A percentile compares a stretch with the other conserved stretches of the same genome.
phyloP scores from a whole-genome alignment of 2,797 vertebrate genomes.

The Takifugu ocellatus region DNA sequence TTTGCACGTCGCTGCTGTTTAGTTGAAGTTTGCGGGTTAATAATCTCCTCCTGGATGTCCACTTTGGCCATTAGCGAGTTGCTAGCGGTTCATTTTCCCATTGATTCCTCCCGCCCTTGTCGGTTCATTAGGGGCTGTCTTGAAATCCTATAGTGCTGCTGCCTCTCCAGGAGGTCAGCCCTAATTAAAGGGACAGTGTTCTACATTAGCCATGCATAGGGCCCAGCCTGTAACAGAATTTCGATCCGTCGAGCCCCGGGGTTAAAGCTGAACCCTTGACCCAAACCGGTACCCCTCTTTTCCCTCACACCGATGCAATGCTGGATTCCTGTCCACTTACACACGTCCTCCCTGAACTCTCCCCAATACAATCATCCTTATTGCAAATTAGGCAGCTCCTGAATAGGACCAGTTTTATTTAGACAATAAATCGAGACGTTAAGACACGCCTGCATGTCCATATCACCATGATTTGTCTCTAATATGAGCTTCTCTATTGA shows the following conservation, averaged over 20 bases:
- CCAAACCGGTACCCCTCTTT: slow-evolving; percentile 44
- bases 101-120: slow-evolving; percentile 17
- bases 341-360: neutral
- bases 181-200: slow-evolving; percentile 61
- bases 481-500: neutral
- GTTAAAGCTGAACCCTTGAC: slow-evolving; percentile 70
- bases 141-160: slow-evolving; percentile 14
- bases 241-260: slow-evolving; percentile 48
- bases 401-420: neutral
- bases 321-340: slow-evolving; percentile 19
- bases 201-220: slow-evolving; percentile 60
- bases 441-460: neutral
- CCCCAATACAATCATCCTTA: neutral
- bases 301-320: slow-evolving; percentile 16
- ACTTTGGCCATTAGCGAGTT: slow-evolving; percentile 31
- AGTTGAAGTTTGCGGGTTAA: slow-evolving; percentile 3
- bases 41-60: slow-evolving; percentile 33
- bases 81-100: slow-evolving; percentile 24
- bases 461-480: neutral
- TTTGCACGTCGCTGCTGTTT: too few species aligned
- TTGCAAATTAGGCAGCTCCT: slow-evolving; percentile 2
- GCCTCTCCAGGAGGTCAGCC: slow-evolving; percentile 48
- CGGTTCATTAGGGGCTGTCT: slow-evolving; percentile 37
- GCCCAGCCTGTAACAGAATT: slow-evolving; percentile 63
- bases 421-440: neutral